A percentile compares a stretch with the other conserved stretches of the same genome.
These are phyloP conservation scores for Magallana angulata DNA, from an alignment of 1,140 invertebrate genomes.

Conservation along the genomic window DNA sequence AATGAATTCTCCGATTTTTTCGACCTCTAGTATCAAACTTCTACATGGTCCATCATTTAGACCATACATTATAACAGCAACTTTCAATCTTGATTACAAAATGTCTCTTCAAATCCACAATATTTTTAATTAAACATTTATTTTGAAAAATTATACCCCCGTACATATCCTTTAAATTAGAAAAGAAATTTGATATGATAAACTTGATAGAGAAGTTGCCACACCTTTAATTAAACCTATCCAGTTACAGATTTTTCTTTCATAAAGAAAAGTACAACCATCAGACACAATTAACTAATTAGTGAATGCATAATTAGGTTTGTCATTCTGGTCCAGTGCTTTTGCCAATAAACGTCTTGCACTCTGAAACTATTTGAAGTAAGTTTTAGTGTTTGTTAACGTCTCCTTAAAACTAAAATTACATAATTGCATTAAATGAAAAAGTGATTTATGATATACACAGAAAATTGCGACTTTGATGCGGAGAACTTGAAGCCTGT, in stretches of 20 bases:
- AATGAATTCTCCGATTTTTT: neutral
- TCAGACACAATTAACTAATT: too few relatives aligned
- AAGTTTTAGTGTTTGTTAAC: neutral
- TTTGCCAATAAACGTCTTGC: too few relatives aligned
- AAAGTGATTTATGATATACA: slow-evolving; percentile 1
- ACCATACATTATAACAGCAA: too few relatives aligned
- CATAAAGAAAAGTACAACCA: neutral
- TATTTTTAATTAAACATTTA: too few relatives aligned
- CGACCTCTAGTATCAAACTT: too few relatives aligned
- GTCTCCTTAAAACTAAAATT: slow-evolving; percentile 1
- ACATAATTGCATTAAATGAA: slow-evolving; percentile 5
- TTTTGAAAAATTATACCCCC: too few relatives aligned
- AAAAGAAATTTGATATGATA: neutral
- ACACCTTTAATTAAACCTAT: neutral
- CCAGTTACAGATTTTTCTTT: neutral
- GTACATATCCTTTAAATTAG: too few relatives aligned
- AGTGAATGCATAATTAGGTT: too few relatives aligned
- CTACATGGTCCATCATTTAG: too few relatives aligned
- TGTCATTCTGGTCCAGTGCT: too few relatives aligned
- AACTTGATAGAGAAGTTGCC: neutral
- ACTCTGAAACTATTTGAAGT: neutral
- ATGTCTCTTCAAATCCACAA: too few relatives aligned
- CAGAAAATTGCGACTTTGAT: neutral
- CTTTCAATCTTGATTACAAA: too few relatives aligned
- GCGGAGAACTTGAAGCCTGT: neutral